Conservation (phyloP, 2,797 vertebrate species). For the Remorina albescens region DNA sequence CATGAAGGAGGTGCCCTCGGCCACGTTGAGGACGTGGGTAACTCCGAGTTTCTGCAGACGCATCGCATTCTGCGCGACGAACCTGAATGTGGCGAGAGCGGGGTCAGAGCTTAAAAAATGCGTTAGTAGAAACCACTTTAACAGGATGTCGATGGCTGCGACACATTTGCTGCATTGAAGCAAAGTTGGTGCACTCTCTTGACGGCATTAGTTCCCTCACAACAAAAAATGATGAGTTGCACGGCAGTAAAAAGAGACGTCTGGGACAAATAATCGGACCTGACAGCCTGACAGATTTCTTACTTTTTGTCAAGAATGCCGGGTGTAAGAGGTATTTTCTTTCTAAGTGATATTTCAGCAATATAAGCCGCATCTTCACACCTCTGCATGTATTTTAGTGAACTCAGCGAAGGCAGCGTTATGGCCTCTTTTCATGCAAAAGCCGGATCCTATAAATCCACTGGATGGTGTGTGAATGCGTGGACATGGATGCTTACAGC, state of each 20-base stretch:
- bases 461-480: not conserved
- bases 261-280: constrained; percentile 36
- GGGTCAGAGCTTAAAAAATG: no score
- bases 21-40: constrained; percentile 95
- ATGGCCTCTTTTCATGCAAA: constrained; percentile 1
- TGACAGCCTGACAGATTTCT: constrained; percentile 15
- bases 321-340: constrained; percentile 42
- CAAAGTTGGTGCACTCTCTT: constrained; percentile 5
- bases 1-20: constrained; percentile 98
- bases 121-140: not conserved
- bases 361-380: constrained; percentile 27
- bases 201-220: not conserved
- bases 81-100: constrained; percentile 73
- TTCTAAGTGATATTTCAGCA: constrained; percentile 25
- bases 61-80: constrained; percentile 94
- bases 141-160: constrained; percentile 2
- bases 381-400: constrained; percentile 11
- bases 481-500: not conserved
- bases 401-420: constrained; percentile 11
- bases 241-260: constrained; percentile 37
- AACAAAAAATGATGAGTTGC: constrained; percentile 15
- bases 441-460: not conserved
- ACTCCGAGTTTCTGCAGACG: constrained; percentile 93
- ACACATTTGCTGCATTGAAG: constrained; percentile 8
- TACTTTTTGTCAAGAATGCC: constrained; percentile 13